Conservation (phyloP, 2,797 vertebrate genomes). For the Sebastes trivittatus region DNA sequence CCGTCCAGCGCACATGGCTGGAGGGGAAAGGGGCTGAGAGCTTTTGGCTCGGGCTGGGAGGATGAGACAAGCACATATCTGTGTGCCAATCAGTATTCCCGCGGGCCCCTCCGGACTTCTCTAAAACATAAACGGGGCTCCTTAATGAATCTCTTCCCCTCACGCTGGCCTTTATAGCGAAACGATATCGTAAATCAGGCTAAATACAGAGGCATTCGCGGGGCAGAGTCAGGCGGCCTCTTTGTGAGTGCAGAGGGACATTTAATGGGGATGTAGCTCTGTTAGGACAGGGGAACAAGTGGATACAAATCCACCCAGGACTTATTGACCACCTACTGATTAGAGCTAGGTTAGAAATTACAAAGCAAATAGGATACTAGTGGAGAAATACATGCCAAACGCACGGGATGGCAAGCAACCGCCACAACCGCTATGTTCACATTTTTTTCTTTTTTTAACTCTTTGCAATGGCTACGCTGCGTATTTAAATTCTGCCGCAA, state of each 20-base stretch:
- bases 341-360: conserved; percentile 12
- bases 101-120: conserved; percentile 61
- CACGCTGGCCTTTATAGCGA: conserved; percentile 68
- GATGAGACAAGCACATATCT: conserved; percentile 77
- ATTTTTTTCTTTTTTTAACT: too few relatives aligned
- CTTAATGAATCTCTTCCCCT: conserved; percentile 81
- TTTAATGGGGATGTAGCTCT: conserved; percentile 55
- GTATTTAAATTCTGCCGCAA: too few relatives aligned
- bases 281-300: conserved; percentile 35
- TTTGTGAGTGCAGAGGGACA: conserved; percentile 59
- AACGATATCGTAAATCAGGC: conserved; percentile 81
- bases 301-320: conserved; percentile 44
- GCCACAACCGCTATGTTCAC: too few relatives aligned
- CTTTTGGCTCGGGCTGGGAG: conserved; percentile 51
- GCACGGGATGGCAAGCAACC: too few relatives aligned
- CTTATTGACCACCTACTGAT: conserved; percentile 32
- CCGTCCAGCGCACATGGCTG: conserved; percentile 48
- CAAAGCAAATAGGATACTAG: conserved; percentile 27
- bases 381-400: background rate
- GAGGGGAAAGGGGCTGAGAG: conserved; percentile 44
- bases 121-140: conserved; percentile 74
- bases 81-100: conserved; percentile 81
- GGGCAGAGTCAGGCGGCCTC: conserved; percentile 52
- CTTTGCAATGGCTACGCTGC: too few relatives aligned
- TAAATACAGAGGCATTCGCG: conserved; percentile 65